Conservation (phyloP, 2,888 invertebrate genomes). For the Sialis fuliginosa region DNA sequence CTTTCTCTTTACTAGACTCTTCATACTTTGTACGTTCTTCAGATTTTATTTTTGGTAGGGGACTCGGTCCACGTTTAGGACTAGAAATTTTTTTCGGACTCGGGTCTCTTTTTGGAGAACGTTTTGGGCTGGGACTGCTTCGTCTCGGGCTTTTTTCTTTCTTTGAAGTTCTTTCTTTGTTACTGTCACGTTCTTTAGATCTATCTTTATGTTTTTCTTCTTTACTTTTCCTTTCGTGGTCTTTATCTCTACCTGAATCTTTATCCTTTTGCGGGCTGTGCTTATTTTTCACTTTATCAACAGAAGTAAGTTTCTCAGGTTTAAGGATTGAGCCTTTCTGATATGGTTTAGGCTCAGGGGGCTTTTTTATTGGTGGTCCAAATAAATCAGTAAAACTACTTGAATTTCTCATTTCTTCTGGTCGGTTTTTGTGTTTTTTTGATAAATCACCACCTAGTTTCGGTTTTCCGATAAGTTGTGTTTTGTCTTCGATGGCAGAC, state of each 20-base stretch:
- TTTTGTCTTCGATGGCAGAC: conserved; percentile 29
- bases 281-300: conserved; percentile 18
- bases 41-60: conserved; percentile 7
- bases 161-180: conserved; percentile 30
- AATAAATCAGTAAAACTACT: conserved; percentile 65
- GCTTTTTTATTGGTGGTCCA: conserved; percentile 66
- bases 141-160: conserved; percentile 25
- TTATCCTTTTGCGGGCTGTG: conserved; percentile 37
- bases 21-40: conserved; percentile 8
- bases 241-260: conserved; percentile 22
- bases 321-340: conserved; percentile 29
- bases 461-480: conserved; percentile 50
- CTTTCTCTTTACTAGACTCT: conserved; percentile 6
- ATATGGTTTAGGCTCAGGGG: conserved; percentile 39
- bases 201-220: conserved; percentile 31
- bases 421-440: conserved; percentile 23
- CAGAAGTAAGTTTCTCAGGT: conserved; percentile 25
- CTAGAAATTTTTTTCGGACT: conserved; percentile 21
- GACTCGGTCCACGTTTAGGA: conserved; percentile 17
- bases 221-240: conserved; percentile 28
- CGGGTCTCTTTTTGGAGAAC: conserved; percentile 10
- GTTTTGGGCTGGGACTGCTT: conserved; percentile 19
- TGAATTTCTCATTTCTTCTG: conserved; percentile 30
- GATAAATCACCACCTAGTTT: conserved; percentile 33
- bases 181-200: conserved; percentile 33